phyloP scores from a whole-genome alignment of 2,113 vertebrate species.

The Hemicordylus capensis region DNA sequence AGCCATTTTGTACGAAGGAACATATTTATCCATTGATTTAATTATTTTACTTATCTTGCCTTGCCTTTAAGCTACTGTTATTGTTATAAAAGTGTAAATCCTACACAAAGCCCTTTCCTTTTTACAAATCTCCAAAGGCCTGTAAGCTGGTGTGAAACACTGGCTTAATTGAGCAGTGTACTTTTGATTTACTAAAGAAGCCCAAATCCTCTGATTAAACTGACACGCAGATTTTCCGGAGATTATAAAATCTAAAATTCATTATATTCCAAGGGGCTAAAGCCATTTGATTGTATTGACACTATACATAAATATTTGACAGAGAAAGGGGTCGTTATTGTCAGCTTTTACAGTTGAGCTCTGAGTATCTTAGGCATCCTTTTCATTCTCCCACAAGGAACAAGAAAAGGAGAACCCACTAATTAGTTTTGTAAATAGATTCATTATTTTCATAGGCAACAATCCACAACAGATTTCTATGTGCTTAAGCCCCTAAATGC shows the following conservation, averaged over 20 bases:
- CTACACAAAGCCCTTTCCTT: constrained; percentile 51
- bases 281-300: constrained; percentile 9
- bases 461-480: background rate
- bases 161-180: constrained; percentile 71
- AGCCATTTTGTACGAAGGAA: background rate
- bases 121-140: constrained; percentile 63
- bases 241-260: constrained; percentile 62
- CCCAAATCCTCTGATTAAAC: constrained; percentile 58
- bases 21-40: constrained; percentile 17
- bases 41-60: constrained; percentile 34
- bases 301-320: background rate
- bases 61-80: background rate
- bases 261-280: constrained; percentile 53
- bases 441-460: background rate
- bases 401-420: background rate
- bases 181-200: constrained; percentile 67
- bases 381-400: background rate
- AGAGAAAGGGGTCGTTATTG: background rate
- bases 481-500: background rate
- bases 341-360: background rate
- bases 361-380: background rate
- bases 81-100: constrained; percentile 52
- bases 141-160: constrained; percentile 68
- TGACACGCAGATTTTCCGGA: constrained; percentile 59
- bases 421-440: background rate